Conservation (phyloP, 2,113 vertebrate genomes). For the Aptenodytes forsteri region DNA sequence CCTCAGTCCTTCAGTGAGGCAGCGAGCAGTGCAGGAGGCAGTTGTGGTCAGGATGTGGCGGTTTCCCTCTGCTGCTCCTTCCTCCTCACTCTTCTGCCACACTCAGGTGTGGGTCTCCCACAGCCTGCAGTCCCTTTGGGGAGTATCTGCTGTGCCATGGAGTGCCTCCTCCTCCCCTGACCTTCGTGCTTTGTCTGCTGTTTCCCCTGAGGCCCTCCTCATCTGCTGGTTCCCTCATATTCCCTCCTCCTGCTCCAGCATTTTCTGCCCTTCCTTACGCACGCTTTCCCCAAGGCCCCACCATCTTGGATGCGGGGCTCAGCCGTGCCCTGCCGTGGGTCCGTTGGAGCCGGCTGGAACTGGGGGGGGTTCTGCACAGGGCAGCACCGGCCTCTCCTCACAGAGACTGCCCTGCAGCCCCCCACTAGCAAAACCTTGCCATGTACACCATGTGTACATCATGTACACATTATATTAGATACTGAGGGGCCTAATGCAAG, state of each 20-base stretch:
- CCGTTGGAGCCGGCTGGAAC: accelerated
- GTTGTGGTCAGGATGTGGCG: accelerated
- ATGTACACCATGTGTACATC: not conserved
- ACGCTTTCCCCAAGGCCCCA: accelerated
- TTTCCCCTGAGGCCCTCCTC: not conserved
- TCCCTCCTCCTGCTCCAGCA: not conserved
- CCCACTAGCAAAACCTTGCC: not conserved
- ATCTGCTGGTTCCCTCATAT: not conserved
- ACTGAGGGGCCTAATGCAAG: not conserved
- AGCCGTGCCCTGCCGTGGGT: not conserved
- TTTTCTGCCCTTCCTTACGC: not conserved
- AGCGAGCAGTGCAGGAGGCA: not conserved
- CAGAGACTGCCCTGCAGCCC: not conserved
- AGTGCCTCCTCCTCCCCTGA: not conserved
- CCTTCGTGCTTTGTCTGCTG: not conserved
- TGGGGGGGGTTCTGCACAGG: accelerated
- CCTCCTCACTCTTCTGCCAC: not conserved
- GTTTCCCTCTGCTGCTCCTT: not conserved
- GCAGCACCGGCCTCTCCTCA: not conserved
- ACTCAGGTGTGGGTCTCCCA: not conserved
- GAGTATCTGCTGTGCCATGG: not conserved
- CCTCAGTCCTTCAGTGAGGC: not conserved
- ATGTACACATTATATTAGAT: not conserved
- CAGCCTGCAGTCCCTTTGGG: not conserved
- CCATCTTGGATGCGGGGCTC: not conserved